Conservation (phyloP, 2,113 vertebrate species). For the Casuarius casuarius region DNA sequence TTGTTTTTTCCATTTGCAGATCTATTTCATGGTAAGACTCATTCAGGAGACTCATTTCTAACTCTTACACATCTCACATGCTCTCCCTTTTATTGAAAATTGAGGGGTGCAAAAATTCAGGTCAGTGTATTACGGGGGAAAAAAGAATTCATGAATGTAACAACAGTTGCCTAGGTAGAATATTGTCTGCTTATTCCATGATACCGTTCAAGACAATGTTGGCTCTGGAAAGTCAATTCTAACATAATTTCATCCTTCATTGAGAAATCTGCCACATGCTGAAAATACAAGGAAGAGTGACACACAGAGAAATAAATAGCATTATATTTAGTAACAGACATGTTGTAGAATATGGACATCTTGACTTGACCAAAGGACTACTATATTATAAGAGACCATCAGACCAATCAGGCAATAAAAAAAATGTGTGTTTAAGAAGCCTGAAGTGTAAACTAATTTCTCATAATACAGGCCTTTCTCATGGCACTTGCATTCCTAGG, state of each 20-base stretch:
- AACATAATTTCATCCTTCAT: conserved; percentile 14
- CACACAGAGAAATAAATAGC: background rate
- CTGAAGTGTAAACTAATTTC: background rate
- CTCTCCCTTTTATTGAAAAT: background rate
- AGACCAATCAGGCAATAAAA: background rate
- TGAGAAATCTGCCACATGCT: background rate
- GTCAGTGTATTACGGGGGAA: background rate
- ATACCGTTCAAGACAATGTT: conserved; percentile 6
- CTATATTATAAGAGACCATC: background rate
- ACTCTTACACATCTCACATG: background rate
- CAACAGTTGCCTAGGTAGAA: background rate
- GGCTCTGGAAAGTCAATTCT: background rate
- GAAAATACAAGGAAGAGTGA: conserved; percentile 2
- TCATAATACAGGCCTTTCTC: background rate
- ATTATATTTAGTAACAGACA: conserved; percentile 24
- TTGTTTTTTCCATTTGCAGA: background rate
- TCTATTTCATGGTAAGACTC: background rate
- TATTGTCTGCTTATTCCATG: background rate
- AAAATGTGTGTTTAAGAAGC: rapidly evolving
- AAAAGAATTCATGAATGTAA: conserved; percentile 5
- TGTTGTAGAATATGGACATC: background rate
- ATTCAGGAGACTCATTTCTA: background rate
- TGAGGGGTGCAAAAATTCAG: conserved; percentile 24
- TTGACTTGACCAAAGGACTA: background rate
- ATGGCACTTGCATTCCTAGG: background rate